Percentiles rank a stretch among this genome's conserved stretches.
These are phyloP conservation scores for Endomychus coccineus DNA, from an alignment of 2,888 invertebrate species.

Conservation along the genomic window DNA sequence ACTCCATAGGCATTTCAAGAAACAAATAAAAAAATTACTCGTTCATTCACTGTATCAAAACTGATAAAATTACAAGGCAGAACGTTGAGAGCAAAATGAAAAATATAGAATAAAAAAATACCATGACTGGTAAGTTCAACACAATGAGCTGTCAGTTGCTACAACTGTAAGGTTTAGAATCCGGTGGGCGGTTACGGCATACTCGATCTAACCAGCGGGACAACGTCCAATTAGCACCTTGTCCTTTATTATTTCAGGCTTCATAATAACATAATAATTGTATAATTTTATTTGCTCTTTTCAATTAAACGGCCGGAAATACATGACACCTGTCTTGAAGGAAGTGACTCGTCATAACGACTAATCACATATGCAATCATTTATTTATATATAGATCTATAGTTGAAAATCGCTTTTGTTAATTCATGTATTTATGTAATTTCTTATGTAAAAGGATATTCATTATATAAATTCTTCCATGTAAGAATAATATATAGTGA, in stretches of 20 bases:
- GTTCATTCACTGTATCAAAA: too few relatives aligned
- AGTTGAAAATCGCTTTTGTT: too few relatives aligned
- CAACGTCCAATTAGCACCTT: constrained; percentile 39
- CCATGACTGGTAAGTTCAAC: neutral
- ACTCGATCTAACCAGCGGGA: constrained; percentile 33
- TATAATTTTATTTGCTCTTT: constrained; percentile 38
- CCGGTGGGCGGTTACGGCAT: constrained; percentile 26
- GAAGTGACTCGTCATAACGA: constrained; percentile 3
- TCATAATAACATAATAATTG: constrained; percentile 37
- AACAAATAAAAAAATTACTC: too few relatives aligned
- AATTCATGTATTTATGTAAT: too few relatives aligned
- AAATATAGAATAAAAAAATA: neutral
- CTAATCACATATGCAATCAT: too few relatives aligned
- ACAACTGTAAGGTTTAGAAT: constrained; percentile 25
- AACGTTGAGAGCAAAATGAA: neutral
- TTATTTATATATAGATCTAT: too few relatives aligned
- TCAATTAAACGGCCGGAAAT: constrained; percentile 25
- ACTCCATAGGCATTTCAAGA: too few relatives aligned
- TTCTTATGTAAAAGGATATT: too few relatives aligned
- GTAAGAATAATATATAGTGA: too few relatives aligned
- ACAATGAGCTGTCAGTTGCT: constrained; percentile 3
- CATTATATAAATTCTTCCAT: too few relatives aligned
- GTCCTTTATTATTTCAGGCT: constrained; percentile 35
- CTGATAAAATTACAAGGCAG: constrained; percentile 1
- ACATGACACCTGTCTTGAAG: constrained; percentile 5